Evolutionary conservation across 2,888 invertebrate species (phyloP), one percentile per base, ranked within the genome.

Genomic region (Pachliopta kotzebuea): DNA sequence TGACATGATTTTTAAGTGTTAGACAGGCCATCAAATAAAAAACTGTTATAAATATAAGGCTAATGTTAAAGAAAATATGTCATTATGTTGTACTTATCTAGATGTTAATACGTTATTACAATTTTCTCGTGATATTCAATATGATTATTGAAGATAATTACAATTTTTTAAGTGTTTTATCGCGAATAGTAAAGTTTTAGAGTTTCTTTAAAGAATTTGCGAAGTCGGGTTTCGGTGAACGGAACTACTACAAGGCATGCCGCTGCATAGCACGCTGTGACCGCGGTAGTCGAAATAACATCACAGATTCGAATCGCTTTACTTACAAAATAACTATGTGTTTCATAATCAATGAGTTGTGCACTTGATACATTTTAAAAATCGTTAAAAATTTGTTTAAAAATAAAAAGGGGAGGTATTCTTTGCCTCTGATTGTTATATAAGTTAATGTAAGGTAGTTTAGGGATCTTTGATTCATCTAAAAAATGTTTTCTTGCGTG

Each of bases 191-290:
- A 45, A 45, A n/a, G 18, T 45, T 45, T n/a, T 45, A 18, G n/a
- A 17, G 37, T 4, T 55, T 7, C 37, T 56, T 56, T 50, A 24
- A 23, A 55, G 50, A 29, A 31, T 42, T 45, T 14, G 24, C 65
- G 61, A 49, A 53, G 53, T 26, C 61, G 58, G 49, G 61, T 61
- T 31, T 52, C 65, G 57, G 60, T 53, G 61, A 50, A 65, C 57
- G 61, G 53, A 42, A 20, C 53, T 54, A 57, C 69, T 70, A 69
- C 69, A 67, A 69, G 74, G 75, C 75, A 75, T 75, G 72, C 67
- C 67, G 70, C 69, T 52, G 68, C 69, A 70, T 70, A 70, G 72
- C 73, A 74, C 73, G 74, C 67, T 63, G 68, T 56, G 66, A 66
- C 45, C 55, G 65, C 31, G n/a, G 21, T 60, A 62, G 62, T 64